Conservation (phyloP, 2,888 invertebrate species). For the Priocnemis perturbator region DNA sequence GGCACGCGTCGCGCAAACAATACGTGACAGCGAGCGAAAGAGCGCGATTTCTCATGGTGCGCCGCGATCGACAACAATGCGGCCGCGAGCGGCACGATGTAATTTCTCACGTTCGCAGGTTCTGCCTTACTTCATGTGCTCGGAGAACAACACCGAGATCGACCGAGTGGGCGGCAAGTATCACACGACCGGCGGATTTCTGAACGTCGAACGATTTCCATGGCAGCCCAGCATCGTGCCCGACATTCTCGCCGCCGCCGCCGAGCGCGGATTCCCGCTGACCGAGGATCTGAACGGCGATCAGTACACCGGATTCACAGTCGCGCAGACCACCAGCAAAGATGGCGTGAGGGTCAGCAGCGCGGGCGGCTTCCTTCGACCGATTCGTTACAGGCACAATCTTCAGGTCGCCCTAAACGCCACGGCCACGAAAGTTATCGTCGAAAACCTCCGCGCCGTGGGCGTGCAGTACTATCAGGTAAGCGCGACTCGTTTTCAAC, state of each 20-base stretch:
- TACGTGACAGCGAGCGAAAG: neutral
- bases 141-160: constrained; percentile 82
- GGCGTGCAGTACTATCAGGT: constrained; percentile 79
- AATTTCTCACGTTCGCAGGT: constrained; percentile 73
- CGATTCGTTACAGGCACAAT: constrained; percentile 77
- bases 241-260: constrained; percentile 80
- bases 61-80: constrained; percentile 4
- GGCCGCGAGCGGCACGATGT: neutral
- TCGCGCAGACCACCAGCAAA: constrained; percentile 81
- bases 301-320: constrained; percentile 80
- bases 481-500: constrained; percentile 14
- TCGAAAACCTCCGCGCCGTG: constrained; percentile 76
- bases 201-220: constrained; percentile 81
- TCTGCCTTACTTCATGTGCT: constrained; percentile 83
- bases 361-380: constrained; percentile 80
- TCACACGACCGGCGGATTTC: constrained; percentile 80
- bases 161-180: constrained; percentile 79
- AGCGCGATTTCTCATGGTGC: neutral
- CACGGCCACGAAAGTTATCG: constrained; percentile 78
- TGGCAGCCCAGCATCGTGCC: constrained; percentile 80
- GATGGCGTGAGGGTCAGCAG: constrained; percentile 80
- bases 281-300: constrained; percentile 82
- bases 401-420: constrained; percentile 81
- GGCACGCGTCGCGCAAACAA: no score
- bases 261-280: constrained; percentile 80